These are phyloP conservation scores for Fragum whitleyi DNA, from an alignment of 2,888 invertebrate genomes.

Conservation along the genomic window DNA sequence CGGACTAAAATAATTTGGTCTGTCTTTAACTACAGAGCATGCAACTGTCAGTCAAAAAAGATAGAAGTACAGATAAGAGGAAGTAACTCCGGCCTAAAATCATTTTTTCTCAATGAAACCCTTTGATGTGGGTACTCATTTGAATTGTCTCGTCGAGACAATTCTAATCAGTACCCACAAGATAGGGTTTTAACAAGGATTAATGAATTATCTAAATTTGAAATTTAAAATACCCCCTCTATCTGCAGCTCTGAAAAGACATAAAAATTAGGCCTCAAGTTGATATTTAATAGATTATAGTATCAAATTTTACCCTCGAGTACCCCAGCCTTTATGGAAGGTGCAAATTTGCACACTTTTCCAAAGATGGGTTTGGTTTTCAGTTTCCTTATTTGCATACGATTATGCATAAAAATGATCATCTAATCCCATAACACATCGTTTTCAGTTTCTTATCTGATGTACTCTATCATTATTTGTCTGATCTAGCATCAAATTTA, in stretches of 20 bases:
- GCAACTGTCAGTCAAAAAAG: slow-evolving; percentile 26
- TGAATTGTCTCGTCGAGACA: no score
- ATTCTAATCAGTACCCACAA: no score
- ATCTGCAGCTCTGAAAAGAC: no score
- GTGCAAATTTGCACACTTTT: slow-evolving; percentile 16
- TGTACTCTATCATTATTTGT: slow-evolving; percentile 15
- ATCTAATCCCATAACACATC: slow-evolving; percentile 21
- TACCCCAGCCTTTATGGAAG: background rate
- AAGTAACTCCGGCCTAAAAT: no score
- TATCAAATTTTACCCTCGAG: background rate
- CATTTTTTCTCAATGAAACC: no score
- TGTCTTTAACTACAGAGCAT: slow-evolving; percentile 12
- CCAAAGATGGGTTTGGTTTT: background rate
- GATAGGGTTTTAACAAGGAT: no score
- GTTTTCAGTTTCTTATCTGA: slow-evolving; percentile 18
- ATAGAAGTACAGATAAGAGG: no score
- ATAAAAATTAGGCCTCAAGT: slow-evolving; percentile 3
- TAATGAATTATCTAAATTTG: no score
- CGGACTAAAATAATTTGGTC: background rate
- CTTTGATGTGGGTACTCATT: no score
- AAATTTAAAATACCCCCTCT: no score
- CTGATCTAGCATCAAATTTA: slow-evolving; percentile 3
- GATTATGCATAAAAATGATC: slow-evolving; percentile 17
- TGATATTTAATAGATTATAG: slow-evolving; percentile 22
- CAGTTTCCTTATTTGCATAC: slow-evolving; percentile 21